These are phyloP conservation scores for Drosophila guanche DNA, from an alignment of 1,140 invertebrate genomes.

Conservation along the genomic window DNA sequence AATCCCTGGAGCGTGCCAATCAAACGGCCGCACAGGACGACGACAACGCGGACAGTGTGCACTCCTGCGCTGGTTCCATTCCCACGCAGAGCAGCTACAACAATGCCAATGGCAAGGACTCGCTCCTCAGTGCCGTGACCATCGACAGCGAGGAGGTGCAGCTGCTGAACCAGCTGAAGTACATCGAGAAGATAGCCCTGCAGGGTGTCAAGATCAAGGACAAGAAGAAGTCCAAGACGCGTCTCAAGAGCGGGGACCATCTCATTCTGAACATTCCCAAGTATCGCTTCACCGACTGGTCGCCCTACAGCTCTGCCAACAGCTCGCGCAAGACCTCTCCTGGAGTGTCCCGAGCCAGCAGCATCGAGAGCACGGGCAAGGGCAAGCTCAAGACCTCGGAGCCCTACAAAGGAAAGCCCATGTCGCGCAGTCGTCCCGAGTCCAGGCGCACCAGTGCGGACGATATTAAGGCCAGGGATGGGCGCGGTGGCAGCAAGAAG, in stretches of 20 bases:
- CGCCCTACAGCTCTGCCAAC: constrained; percentile 81
- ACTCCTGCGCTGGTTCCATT: constrained; percentile 80
- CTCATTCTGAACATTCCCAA: constrained; percentile 82
- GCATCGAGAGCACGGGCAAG: constrained; percentile 80
- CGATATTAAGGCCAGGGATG: constrained; percentile 70
- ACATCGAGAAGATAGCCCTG: constrained; percentile 79
- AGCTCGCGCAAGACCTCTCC: constrained; percentile 82
- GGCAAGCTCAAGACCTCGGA: constrained; percentile 72
- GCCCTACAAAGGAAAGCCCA: constrained; percentile 81
- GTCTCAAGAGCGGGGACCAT: constrained; percentile 80
- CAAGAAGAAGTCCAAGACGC: constrained; percentile 80
- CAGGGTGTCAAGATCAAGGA: constrained; percentile 84
- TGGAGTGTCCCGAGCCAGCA: constrained; percentile 79
- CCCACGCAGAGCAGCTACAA: constrained; percentile 70
- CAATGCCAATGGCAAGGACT: constrained; percentile 48
- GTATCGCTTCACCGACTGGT: constrained; percentile 82
- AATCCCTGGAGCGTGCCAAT: constrained; percentile 78
- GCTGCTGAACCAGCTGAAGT: constrained; percentile 84
- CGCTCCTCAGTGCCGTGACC: constrained; percentile 80
- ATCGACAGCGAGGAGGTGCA: constrained; percentile 86
- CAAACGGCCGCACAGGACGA: constrained; percentile 53
- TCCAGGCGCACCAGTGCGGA: constrained; percentile 86
- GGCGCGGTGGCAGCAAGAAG: constrained; percentile 84
- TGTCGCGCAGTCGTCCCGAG: constrained; percentile 84
- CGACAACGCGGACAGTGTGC: constrained; percentile 74